Evolutionary conservation across 2,888 invertebrate genomes (phyloP), one percentile per base, ranked within the genome.

Genomic region (Digitonthophagus gazella): DNA sequence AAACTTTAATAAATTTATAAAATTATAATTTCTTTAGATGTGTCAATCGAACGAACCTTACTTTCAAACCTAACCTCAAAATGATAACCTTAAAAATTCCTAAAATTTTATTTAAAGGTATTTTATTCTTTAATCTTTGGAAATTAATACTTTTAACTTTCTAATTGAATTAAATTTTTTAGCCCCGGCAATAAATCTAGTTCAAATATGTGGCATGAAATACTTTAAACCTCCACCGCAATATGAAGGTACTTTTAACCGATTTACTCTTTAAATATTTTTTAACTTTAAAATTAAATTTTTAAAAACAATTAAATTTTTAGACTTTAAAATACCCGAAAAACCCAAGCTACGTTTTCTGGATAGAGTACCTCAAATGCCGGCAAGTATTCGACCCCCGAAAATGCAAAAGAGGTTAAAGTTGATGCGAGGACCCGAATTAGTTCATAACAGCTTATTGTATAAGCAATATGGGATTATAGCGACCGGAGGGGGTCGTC

Each of bases 391-490:
- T 22, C 88, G 88, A 74, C 87, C 93, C 15, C 93, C 91, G 2
- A 96, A 94, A 84, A 95, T 94, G 93, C 90, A 91, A 74, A 97
- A 95, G 78, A 87, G 87, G 66, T 83, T 96, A 1, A 85, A 87
- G n/a, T 88, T 91, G 55, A 96, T 97, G 93, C 85, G 97, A 79
- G 98, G 98, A 0, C 96, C 97, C 0, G 98, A 98, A 83, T 72
- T 80, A 3, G 80, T 96, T 18, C 97, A 98, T 78, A 98, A 92
- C 75, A 87, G 88, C 66, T 84, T 99, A 8, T 86, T 95, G 70
- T 91, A 97, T 77, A 91, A 93, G 78, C 98, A 99, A 78, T 99
- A 89, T 86, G 99, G 97, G 58, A 90, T 99, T 73, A 86, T 97
- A 82, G 96, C 97, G 5, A 83, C 89, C 11, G 86, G 89, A 15